phyloP scores from a whole-genome alignment of 2,888 invertebrate genomes.

The Scrobipalpa atriplicella region DNA sequence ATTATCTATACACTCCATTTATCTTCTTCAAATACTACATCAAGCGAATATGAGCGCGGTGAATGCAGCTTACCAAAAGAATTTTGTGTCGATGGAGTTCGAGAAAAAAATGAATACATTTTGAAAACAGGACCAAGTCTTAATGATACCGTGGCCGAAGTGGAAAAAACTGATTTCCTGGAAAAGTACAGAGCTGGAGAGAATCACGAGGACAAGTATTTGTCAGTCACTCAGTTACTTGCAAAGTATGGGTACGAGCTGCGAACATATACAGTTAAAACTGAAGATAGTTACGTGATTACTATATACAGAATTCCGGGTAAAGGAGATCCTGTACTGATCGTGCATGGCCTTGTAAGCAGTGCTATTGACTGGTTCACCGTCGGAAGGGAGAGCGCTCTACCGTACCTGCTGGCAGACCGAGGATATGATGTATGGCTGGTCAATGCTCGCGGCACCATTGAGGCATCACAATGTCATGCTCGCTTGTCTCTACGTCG shows the following conservation, averaged over 20 bases:
- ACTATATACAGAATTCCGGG: conserved; percentile 58
- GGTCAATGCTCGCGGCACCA: conserved; percentile 89
- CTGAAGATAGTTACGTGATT: conserved; percentile 61
- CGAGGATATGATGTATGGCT: conserved; percentile 90
- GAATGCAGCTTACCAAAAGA: neutral
- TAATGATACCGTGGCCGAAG: neutral
- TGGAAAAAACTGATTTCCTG: conserved; percentile 14
- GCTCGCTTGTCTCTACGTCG: conserved; percentile 49
- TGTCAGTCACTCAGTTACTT: conserved; percentile 49
- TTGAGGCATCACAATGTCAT: conserved; percentile 83
- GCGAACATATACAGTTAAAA: conserved; percentile 52
- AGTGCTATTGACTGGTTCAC: conserved; percentile 65
- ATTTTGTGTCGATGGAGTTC: neutral
- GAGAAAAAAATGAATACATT: neutral
- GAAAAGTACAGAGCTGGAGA: conserved; percentile 17
- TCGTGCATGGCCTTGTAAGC: conserved; percentile 65
- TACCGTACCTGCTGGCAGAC: conserved; percentile 79
- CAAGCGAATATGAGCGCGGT: neutral
- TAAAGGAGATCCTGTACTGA: conserved; percentile 55
- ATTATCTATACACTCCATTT: neutral
- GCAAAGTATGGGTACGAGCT: conserved; percentile 56
- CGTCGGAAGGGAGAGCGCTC: conserved; percentile 54
- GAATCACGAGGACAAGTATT: conserved; percentile 43
- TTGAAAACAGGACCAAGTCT: conserved; percentile 15
- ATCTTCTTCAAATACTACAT: neutral